Evolutionary conservation across 2,113 vertebrate species (phyloP), one percentile per base, ranked within the genome.

Genomic region (Manacus vitellinus): DNA sequence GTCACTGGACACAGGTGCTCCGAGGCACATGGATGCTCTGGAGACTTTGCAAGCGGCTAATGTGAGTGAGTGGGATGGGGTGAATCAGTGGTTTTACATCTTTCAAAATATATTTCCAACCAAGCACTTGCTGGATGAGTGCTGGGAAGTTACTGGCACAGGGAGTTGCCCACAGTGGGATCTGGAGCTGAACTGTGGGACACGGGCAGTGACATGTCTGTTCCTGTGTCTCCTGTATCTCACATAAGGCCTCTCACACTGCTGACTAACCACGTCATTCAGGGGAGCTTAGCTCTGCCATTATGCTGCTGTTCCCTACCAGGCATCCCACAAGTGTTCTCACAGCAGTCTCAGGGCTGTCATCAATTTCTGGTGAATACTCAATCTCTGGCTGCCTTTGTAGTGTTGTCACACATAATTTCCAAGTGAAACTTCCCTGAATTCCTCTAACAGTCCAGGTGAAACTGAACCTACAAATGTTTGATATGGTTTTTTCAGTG

Each of bases 31-130:
- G 31, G 54, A 1, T 5, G 41, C 31, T 58, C 83, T 22, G 51
- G 4, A 23, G 66, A 2, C 41, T 21, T n/a, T 3, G 4, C 23
- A 9, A 5, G 51, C 18, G 22, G 56, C 62, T 52, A 0, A 0
- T 4, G 5, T 2, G n/a, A 37, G 73, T 3, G 30, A 47, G 25
- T 4, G 39, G 21, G 7, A 14, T 2, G 21, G 39, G 43, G 25
- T 2, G 1, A 52, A 4, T 0, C 16, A 43, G 21, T 2, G 1
- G 10, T 6, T 51, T 23, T 27, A 44, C 46, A 10, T 62, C 59
- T 28, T 52, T 39, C 67, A 17, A 62, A 39, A 14, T 0, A 1
- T 4, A 0, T 47, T 59, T 73, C 28, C 70, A n/a, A 46, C 6
- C 33, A 30, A 35, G 81, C 49, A 6, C 22, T 11, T 2, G 0